phyloP scores from a whole-genome alignment of 2,113 vertebrate genomes.

The Leptosomus discolor region DNA sequence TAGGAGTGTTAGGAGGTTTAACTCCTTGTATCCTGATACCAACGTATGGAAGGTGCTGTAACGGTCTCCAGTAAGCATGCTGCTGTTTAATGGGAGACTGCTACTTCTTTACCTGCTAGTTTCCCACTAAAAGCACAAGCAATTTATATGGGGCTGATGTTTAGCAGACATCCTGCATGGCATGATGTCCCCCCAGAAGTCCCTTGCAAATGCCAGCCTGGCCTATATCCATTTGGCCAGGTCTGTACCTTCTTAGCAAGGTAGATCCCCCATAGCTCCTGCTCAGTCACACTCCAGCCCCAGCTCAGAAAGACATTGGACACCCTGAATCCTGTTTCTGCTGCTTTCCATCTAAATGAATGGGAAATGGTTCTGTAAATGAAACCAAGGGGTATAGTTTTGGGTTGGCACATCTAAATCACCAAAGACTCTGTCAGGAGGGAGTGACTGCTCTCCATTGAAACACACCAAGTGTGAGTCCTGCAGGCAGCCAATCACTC shows the following conservation, averaged over 20 bases:
- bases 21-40: neutral
- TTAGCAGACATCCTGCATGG: neutral
- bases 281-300: neutral
- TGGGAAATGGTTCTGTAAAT: neutral
- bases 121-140: neutral
- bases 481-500: neutral
- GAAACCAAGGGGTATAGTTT: neutral
- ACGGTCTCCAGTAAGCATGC: neutral
- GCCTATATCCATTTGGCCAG: neutral
- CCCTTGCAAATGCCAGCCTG: neutral
- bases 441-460: neutral
- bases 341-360: neutral
- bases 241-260: neutral
- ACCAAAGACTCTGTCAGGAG: neutral
- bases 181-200: neutral
- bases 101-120: neutral
- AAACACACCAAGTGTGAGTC: rapidly evolving
- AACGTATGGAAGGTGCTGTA: neutral
- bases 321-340: rapidly evolving
- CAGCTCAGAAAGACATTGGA: neutral
- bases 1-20: neutral
- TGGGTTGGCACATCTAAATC: neutral
- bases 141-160: neutral
- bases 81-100: neutral
- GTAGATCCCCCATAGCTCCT: neutral